phyloP scores from a whole-genome alignment of 2,113 vertebrate species.

The Zonotrichia leucophrys region DNA sequence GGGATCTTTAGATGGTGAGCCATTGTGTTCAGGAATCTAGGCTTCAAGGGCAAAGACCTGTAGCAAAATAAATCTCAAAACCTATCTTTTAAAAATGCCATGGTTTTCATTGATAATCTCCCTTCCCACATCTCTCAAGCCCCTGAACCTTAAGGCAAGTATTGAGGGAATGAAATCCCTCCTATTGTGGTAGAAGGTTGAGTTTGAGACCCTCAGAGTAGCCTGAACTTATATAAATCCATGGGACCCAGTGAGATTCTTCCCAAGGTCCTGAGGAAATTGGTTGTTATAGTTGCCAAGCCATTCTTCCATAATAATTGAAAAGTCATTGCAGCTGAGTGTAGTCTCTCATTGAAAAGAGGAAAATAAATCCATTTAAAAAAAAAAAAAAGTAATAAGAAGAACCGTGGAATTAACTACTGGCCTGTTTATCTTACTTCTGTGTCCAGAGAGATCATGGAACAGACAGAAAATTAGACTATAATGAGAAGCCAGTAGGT shows the following conservation, averaged over 20 bases:
- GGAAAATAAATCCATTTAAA: background rate
- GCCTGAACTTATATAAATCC: background rate
- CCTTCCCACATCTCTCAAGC: background rate
- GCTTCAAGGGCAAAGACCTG: background rate
- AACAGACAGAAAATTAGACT: background rate
- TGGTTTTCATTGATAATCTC: background rate
- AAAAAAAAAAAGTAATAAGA: background rate
- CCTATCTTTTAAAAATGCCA: background rate
- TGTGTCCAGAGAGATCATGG: background rate
- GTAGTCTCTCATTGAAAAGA: background rate
- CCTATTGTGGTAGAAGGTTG: background rate
- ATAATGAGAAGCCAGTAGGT: background rate
- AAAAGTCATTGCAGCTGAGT: background rate
- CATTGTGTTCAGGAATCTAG: background rate
- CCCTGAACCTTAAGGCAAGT: background rate
- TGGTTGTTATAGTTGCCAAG: background rate
- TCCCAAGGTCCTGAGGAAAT: background rate
- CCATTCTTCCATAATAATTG: background rate
- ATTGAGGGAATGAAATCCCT: background rate
- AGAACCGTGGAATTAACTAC: background rate
- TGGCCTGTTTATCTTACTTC: background rate
- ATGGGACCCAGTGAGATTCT: background rate
- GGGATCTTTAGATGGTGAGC: background rate
- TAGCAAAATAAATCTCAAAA: background rate
- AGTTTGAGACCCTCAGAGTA: background rate